A percentile compares a stretch with the other conserved stretches of the same genome.
Evolutionary conservation across 2,888 invertebrate genomes (phyloP).

Genomic region (Diogma glabrata): DNA sequence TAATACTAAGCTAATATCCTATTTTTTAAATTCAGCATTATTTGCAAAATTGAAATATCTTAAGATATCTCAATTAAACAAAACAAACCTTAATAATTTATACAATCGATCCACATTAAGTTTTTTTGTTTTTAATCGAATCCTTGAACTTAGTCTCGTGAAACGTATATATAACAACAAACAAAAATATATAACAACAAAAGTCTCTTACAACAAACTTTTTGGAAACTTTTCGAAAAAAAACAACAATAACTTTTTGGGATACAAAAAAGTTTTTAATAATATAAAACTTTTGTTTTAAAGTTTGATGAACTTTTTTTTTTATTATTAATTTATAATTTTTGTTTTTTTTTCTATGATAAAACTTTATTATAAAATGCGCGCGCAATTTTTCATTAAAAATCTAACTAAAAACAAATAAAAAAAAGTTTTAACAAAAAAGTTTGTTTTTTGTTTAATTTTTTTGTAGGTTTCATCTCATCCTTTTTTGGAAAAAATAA

Average conservation of each 20-base stretch:
- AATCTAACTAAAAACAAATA: conserved; percentile 8
- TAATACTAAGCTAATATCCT: too few relatives aligned
- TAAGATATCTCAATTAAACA: too few relatives aligned
- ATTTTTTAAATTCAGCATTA: too few relatives aligned
- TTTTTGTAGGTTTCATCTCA: conserved; percentile 5
- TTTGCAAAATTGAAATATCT: too few relatives aligned
- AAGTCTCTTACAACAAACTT: too few relatives aligned
- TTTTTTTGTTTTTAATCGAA: too few relatives aligned
- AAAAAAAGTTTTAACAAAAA: conserved; percentile 8
- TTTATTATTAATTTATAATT: conserved; percentile 8
- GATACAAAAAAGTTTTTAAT: too few relatives aligned
- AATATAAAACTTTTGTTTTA: conserved; percentile 7
- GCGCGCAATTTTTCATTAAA: conserved; percentile 9
- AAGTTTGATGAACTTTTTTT: conserved; percentile 9
- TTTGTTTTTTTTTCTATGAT: conserved; percentile 5
- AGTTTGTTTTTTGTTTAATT: conserved; percentile 4
- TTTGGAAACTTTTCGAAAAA: conserved; percentile 2
- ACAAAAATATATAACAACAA: too few relatives aligned
- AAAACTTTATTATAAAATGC: conserved; percentile 8
- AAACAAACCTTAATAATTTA: too few relatives aligned
- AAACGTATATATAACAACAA: too few relatives aligned
- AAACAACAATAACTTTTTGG: conserved; percentile 1
- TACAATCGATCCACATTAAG: too few relatives aligned
- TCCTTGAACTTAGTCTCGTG: too few relatives aligned
- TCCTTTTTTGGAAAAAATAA: conserved; percentile 9